Base-by-base conservation (phyloP, 2,797 vertebrate species). In the Mus spretus region DNA sequence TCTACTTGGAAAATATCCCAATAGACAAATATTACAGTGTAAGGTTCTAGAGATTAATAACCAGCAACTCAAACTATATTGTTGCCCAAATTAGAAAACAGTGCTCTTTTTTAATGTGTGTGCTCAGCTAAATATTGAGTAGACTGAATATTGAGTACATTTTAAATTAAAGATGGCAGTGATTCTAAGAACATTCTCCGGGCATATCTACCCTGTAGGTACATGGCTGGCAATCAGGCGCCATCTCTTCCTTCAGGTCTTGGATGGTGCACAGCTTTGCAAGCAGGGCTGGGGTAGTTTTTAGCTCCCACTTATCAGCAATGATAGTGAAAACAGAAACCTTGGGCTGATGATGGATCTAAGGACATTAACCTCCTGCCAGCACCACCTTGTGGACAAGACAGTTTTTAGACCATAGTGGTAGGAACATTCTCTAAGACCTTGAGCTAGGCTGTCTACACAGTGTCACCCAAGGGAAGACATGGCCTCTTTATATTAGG, bases 391-490 rank as follows among this genome's bases (percentile, higher is more conserved):
- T 72, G 67, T 77, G n/a, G 57, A 89, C 17, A 89, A 63, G 37
- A 22, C 57, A 63, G 84, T n/a, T 50, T 67, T 77, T 40, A 75
- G 19, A 22, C 67, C 50, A 93, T 13, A 6, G 4, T 22, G 14
- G 31, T 50, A 97, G 82, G 22, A 95, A 95, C 44, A 57, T 90
- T 93, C 55, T 85, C 31, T 94, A 94, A 92, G 50, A 93, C 34
- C 31, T 75, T 70, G 75, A 96, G 77, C 9, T 72, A 80, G 26
- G 61, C 15, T 0, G 34, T 26, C 55, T 89, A 28, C n/a, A 7
- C 34, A n/a, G 67, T 72, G 37, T 20, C 40, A 87, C 40, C 11
- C 63, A 53, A 93, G 37, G 89, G n/a, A 70, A 89, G 77, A 93
- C 34, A 95, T 86, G 77, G 22, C 22, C 55, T 37, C 92, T 61